These are phyloP conservation scores for Sinodicranocentrus sp. DNA, from an alignment of 2,888 invertebrate species.

Conservation along the genomic window DNA sequence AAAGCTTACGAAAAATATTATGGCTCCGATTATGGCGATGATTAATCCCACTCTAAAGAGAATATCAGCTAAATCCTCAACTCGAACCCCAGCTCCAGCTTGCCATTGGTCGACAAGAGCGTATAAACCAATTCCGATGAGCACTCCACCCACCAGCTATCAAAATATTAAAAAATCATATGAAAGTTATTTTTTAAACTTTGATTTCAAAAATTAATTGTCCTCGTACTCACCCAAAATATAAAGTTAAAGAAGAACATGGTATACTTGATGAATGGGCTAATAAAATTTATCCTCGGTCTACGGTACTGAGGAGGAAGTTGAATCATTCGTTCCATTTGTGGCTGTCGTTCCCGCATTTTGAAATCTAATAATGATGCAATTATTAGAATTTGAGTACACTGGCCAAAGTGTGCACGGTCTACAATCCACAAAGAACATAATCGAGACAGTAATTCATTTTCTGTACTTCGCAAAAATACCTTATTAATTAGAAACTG, in stretches of 20 bases:
- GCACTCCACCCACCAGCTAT: slow-evolving; percentile 91
- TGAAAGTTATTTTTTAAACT: neutral
- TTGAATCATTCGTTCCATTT: slow-evolving; percentile 75
- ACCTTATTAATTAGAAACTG: no score
- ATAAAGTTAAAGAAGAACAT: slow-evolving; percentile 93
- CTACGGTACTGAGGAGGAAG: slow-evolving; percentile 72
- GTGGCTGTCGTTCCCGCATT: slow-evolving; percentile 60
- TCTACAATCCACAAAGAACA: no score
- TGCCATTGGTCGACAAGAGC: slow-evolving; percentile 97
- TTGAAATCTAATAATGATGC: slow-evolving; percentile 22
- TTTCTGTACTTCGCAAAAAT: no score
- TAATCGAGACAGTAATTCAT: no score
- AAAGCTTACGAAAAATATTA: slow-evolving; percentile 96
- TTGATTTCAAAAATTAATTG: slow-evolving; percentile 12
- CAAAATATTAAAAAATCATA: slow-evolving; percentile 69
- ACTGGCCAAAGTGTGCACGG: no score
- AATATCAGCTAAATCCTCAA: slow-evolving; percentile 93
- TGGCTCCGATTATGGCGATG: slow-evolving; percentile 88
- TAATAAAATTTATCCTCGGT: slow-evolving; percentile 81
- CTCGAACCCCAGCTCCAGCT: slow-evolving; percentile 88
- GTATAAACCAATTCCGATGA: slow-evolving; percentile 92
- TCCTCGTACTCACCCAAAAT: slow-evolving; percentile 90
- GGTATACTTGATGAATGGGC: slow-evolving; percentile 92
- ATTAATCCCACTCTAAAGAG: slow-evolving; percentile 92
- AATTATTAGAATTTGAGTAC: no score